phyloP scores from a whole-genome alignment of 2,797 vertebrate genomes.

The Lepidocolaptes lacrymiger region DNA sequence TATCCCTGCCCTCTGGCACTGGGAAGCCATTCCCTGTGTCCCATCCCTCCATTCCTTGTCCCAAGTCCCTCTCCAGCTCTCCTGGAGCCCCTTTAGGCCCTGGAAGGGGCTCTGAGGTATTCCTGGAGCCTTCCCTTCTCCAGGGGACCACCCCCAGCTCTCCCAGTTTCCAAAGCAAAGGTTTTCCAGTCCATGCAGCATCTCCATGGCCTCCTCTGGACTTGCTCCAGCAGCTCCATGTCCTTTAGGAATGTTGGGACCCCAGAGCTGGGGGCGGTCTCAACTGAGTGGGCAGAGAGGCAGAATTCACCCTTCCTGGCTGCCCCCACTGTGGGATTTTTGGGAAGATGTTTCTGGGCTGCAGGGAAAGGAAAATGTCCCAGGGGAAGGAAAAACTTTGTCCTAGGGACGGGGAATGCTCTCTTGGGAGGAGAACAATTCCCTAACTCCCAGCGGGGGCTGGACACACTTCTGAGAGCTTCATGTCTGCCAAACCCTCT shows the following conservation, averaged over 20 bases:
- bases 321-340: not conserved
- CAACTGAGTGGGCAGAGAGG: not conserved
- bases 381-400: not conserved
- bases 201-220: rapidly evolving
- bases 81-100: not conserved
- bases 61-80: not conserved
- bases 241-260: rapidly evolving
- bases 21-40: not conserved
- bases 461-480: not conserved
- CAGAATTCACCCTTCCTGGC: not conserved
- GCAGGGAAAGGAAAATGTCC: not conserved
- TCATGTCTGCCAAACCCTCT: not conserved
- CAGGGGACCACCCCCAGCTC: rapidly evolving
- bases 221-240: not conserved
- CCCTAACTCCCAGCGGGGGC: not conserved
- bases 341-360: not conserved
- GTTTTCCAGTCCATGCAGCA: not conserved
- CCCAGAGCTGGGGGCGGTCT: not conserved
- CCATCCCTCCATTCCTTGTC: not conserved
- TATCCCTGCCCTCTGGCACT: rapidly evolving
- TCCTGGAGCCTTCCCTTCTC: not conserved
- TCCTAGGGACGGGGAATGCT: not conserved
- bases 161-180: not conserved
- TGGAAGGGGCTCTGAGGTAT: rapidly evolving
- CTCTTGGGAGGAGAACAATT: not conserved